Evolutionary conservation across 1,140 invertebrate species (phyloP), one percentile per base, ranked within the genome.

Genomic region (Drosophila nannoptera): DNA sequence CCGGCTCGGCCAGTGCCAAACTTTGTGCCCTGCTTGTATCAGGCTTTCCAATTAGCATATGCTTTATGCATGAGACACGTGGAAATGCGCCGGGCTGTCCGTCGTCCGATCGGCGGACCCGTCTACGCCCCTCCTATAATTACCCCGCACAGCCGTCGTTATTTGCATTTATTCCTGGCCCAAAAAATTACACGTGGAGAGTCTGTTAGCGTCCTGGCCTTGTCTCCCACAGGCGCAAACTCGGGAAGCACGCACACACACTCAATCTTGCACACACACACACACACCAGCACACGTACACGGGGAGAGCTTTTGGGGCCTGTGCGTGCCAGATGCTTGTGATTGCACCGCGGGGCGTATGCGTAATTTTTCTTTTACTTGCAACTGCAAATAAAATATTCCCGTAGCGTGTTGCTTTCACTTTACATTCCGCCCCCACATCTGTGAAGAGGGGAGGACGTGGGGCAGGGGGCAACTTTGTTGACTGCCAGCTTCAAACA

Each of bases 31-130:
- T 54, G 43, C 56, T 53, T 43, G 70, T 67, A 83, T 73, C 61
- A 67, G 53, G 69, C 59, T 78, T 84, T 76, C 84, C 80, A 84
- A 83, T 84, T 84, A 84, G 65, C 75, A 83, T 75, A 75, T 82
- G 75, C 61, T 73, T 83, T 82, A 82, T 83, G 75, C 75, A 82
- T 82, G 72, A 83, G 66, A 72, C 42, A 58, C 31, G 53, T 8
- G 49, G 35, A 58, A 42, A 7, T 35, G 29, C 7, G 35, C 0
- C 32, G 4, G 1, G 48, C 12, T 45, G 38, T 12, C n/a, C n/a
- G 31, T n/a, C 6, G 38, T 1, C 11, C 11, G 31, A n/a, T 33
- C 22, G 46, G 38, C 35, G 16, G 22, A 54, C 16, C 29, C 8
- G 43, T 48, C 31, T 32, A 29, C 42, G 2, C 14, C n/a, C 56